Base-by-base conservation (phyloP, 2,113 vertebrate species). In the Motacilla alba region DNA sequence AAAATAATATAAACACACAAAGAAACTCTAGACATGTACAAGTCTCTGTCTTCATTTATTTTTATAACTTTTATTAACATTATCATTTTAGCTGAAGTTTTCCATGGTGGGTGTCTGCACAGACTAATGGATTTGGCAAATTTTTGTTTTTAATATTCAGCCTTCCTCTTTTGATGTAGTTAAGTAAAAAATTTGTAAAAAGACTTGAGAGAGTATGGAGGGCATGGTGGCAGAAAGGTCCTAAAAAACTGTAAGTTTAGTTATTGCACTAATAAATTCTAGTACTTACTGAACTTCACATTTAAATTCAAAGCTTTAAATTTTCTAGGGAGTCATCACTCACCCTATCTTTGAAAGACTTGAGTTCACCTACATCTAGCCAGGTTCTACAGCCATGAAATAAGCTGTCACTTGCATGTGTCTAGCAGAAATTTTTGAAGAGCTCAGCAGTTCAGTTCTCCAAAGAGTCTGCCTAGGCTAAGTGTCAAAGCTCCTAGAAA, bases 141-240 rank as follows among this genome's bases (percentile, higher is more conserved):
- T 6, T 24, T 88, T 24, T 55, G 10, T 1, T 89, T 86, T 58
- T 70, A 63, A 41, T 41, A 84, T 53, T 69, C 46, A 83, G 7
- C 3, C 37, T 46, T 60, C 6, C 13, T 73, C 9, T 60, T 83
- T 31, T 41, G 10, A 49, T 28, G 13, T 11, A 74, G 9, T 17
- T 52, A 80, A 83, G 41, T 47, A 88, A 85, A 86, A 6, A 39
- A 52, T 16, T 59, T 37, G 24, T 68, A 73, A 94, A 87, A 7
- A 68, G 68, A 39, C 37, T 43, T 56, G 13, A 49, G 28, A 74
- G 26, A 39, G 11, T 30, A 35, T 78, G 6, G 12, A 43, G 27
- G 11, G 7, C 1, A 1, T 23, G 7, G 1, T 27, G 20, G 11
- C 0, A 0, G 9, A 67, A 74, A 79, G 3, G 8, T 44, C 9